A percentile compares a stretch with the other conserved stretches of the same genome.
phyloP scores from a whole-genome alignment of 2,888 invertebrate genomes.

The Tipula helvola region DNA sequence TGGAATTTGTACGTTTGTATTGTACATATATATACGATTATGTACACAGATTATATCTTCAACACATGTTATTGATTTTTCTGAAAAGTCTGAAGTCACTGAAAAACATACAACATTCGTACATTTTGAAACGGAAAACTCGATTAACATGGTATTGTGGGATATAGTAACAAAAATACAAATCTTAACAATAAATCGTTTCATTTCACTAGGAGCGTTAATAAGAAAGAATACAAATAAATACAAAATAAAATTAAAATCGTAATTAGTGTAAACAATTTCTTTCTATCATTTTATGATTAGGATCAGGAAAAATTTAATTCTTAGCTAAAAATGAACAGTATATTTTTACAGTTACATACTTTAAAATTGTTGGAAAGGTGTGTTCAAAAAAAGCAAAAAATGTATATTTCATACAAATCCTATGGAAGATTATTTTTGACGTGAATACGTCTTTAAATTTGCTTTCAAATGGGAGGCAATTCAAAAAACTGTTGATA shows the following conservation, averaged over 20 bases:
- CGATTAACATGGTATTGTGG: background rate
- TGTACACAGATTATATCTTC: too few species aligned
- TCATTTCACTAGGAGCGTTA: background rate
- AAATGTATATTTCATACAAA: too few species aligned
- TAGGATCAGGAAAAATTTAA: background rate
- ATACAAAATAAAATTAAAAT: background rate
- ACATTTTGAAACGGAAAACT: background rate
- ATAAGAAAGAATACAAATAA: background rate
- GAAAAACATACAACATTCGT: background rate
- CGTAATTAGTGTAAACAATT: background rate
- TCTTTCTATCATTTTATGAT: background rate
- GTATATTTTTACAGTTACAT: background rate
- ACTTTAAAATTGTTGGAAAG: background rate
- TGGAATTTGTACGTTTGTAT: background rate
- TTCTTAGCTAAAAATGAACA: background rate
- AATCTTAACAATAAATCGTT: background rate
- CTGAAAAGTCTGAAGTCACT: background rate
- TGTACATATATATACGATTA: background rate
- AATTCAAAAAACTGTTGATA: too few species aligned
- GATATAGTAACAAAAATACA: background rate
- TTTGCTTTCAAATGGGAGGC: too few species aligned
- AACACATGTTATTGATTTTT: background rate
- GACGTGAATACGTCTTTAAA: too few species aligned
- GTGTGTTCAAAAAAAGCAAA: background rate
- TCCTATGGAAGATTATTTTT: too few species aligned